phyloP scores from a whole-genome alignment of 2,113 vertebrate species.

The Chloroceryle aenea region DNA sequence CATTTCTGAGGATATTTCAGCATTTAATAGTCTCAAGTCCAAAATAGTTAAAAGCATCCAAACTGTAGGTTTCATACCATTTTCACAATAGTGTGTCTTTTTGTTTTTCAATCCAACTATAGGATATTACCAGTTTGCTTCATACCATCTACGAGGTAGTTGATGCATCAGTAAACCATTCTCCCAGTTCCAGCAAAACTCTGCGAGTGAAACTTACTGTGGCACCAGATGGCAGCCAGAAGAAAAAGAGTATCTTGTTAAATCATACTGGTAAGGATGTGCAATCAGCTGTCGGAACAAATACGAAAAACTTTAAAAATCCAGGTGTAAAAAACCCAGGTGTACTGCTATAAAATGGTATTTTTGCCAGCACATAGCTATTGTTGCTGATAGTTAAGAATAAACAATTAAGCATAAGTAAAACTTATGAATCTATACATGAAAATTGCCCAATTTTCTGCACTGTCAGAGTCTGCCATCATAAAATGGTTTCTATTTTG shows the following conservation, averaged over 20 bases:
- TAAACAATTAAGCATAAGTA: background rate
- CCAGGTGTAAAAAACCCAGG: too few relatives aligned
- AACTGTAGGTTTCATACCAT: background rate
- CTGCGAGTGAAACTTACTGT: slow-evolving; percentile 94
- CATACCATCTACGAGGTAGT: slow-evolving; percentile 99
- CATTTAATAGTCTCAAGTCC: background rate
- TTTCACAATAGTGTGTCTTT: slow-evolving; percentile 5
- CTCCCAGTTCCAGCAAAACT: slow-evolving; percentile 94
- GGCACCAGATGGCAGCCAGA: slow-evolving; percentile 91
- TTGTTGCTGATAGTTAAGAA: background rate
- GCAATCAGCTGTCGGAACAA: background rate
- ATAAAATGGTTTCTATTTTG: background rate
- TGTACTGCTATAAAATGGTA: background rate
- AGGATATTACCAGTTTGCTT: slow-evolving; percentile 98
- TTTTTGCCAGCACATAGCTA: background rate
- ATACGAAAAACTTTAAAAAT: fast-evolving
- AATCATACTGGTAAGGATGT: slow-evolving; percentile 80
- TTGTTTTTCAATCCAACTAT: slow-evolving; percentile 40
- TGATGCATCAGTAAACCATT: slow-evolving; percentile 96
- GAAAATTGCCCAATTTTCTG: background rate
- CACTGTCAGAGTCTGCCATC: background rate
- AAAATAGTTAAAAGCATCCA: background rate
- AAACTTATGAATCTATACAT: background rate
- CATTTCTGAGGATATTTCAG: background rate
- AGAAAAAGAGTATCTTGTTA: slow-evolving; percentile 85